Percentiles rank a stretch among this genome's conserved stretches.
These are phyloP conservation scores for Melipona bicolor DNA, from an alignment of 2,888 invertebrate species.

Conservation along the genomic window DNA sequence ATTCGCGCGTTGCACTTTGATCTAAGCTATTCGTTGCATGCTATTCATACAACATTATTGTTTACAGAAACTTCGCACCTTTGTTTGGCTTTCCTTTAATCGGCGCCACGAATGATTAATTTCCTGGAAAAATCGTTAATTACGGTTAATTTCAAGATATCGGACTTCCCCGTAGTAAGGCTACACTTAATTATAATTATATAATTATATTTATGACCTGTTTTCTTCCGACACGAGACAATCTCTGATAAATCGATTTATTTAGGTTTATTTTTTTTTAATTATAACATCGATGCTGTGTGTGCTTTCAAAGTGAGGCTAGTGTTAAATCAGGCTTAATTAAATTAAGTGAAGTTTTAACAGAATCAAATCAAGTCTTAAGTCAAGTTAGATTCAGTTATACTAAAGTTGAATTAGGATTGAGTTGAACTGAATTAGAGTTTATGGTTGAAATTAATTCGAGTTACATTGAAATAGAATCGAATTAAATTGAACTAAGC, in stretches of 20 bases:
- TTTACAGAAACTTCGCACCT: slow-evolving; percentile 42
- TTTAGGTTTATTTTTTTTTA: not conserved
- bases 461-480: not conserved
- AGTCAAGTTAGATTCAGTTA: not conserved
- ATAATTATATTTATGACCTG: not conserved
- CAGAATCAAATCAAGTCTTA: not conserved
- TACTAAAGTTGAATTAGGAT: not conserved
- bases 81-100: slow-evolving; percentile 35
- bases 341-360: no score
- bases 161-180: not conserved
- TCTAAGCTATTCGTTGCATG: slow-evolving; percentile 24
- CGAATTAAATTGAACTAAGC: not conserved
- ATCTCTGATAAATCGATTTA: not conserved
- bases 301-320: not conserved
- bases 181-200: not conserved
- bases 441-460: not conserved
- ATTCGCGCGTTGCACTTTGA: slow-evolving; percentile 41
- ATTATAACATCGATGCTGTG: no score
- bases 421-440: not conserved
- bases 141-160: not conserved
- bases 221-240: not conserved
- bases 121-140: slow-evolving; percentile 13
- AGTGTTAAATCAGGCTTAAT: not conserved
- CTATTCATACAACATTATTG: slow-evolving; percentile 39
- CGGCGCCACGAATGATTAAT: slow-evolving; percentile 34